Evolutionary conservation across 2,113 vertebrate species (phyloP), one percentile per base, ranked within the genome.

Genomic region (Bubo scandiacus): DNA sequence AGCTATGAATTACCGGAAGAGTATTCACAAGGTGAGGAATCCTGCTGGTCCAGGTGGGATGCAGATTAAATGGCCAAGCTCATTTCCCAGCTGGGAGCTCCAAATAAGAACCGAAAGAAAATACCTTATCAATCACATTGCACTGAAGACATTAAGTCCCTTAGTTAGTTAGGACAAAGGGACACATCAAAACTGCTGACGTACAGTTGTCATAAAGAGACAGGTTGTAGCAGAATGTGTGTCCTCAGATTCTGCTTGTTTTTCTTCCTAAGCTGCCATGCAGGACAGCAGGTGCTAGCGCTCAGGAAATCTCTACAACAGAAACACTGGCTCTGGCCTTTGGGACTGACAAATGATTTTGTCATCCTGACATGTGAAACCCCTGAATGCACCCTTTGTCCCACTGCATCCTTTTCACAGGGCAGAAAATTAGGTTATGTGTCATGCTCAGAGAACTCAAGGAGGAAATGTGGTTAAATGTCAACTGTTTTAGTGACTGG

Each of bases 311-410:
- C 62, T 96, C 68, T 95, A 19, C 54, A 88, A 70, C 58, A 67
- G 42, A 91, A 92, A 90, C 65, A 81, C 22, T 80, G 78, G 61
- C 25, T 97, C 88, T 96, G 79, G 91, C 96, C 89, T 97, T 93
- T 97, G 95, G 88, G 96, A 97, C 15, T 30, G 29, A 58, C 38
- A 95, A 96, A 96, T 95, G 85, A 91, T 90, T 93, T 97, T 95
- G 83, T 96, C 95, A 92, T 95, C n/a, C 36, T 98, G 96, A 97
- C 94, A 96, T 95, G 51, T 89, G 81, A 95, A 97, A 89, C 84
- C 75, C 81, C 45, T 95, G 73, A 94, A 75, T 86, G 32, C 72
- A 84, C 51, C 49, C 72, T 95, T 94, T 97, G 83, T 90, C 80
- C 94, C 38, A 58, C 54, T 89, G 38, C 68, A 93, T 95, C 74